Evolutionary conservation across 2,888 invertebrate species (phyloP), one percentile per base, ranked within the genome.

Genomic region (Charanyca ferruginea): DNA sequence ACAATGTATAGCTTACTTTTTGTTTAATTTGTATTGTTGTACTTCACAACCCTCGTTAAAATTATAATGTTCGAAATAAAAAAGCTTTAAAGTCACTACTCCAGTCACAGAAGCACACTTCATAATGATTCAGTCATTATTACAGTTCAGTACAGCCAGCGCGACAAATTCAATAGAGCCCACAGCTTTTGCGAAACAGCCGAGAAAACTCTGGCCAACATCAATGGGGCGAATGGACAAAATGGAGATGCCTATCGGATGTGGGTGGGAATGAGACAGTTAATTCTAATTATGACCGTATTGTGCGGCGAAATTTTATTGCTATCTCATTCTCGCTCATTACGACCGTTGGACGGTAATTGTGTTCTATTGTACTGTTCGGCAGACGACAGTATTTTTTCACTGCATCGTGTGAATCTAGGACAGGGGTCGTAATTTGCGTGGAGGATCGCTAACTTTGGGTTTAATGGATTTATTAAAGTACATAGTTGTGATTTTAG

Each of bases 201-300:
- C 78, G 78, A 77, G 75, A 69, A 72, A 69, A 77, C 73, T 85
- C 85, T 91, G 89, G 87, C 79, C 80, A 91, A 79, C 83, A 79
- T 92, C 91, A 89, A 90, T 90, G 68, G 81, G 76, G 76, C 70
- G 83, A 77, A 80, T 71, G 83, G 54, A 80, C 84, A 86, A 88
- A 91, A 91, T 89, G 87, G 85, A 87, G 87, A 88, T 84, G 85
- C 87, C 86, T 86, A 89, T 91, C 89, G 90, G 91, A 91, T 92
- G 94, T 94, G 92, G 94, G 94, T 83, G 92, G 68, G 90, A 90
- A 91, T 87, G 93, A 93, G 91, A 94, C 93, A 93, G 94, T 95
- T 95, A 94, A 95, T 95, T 94, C 93, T 94, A 95, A 95, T 95
- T 94, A 94, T 89, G 89, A 85, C 85, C 84, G 91, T 91, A 94